Evolutionary conservation across 2,888 invertebrate species (phyloP), one percentile per base, ranked within the genome.

Genomic region (Drosophila rubida): DNA sequence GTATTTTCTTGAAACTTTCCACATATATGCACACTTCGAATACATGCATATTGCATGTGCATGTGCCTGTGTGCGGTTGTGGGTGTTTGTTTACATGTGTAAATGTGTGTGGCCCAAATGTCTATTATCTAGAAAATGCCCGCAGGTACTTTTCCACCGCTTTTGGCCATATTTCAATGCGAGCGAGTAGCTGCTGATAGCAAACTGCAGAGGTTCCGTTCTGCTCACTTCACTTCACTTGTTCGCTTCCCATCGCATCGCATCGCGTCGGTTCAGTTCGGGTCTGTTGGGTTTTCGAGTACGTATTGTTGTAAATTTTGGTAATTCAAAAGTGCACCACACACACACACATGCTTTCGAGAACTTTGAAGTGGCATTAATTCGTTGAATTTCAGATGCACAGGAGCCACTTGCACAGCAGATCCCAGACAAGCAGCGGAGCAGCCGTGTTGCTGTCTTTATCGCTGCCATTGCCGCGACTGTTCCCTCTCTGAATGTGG

Each of bases 91-190:
- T 41, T 46, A 42, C 48, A 48, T 48, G 57, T 44, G 62, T 55
- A 32, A 49, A 44, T 45, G 55, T 66, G 67, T 67, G 66, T 69
- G 69, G 58, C 60, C 58, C 49, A 66, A 82, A 87, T 88, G 81
- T 88, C 76, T 84, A 87, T 84, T 84, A 87, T 83, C 83, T 83
- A 72, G 80, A 80, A 87, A 84, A 84, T 88, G 85, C 71, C 84
- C 84, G 87, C 84, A 84, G 88, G 84, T 88, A 87, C 69, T 83
- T 82, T 86, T 71, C 69, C 74, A 66, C 59, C 69, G 74, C 61
- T 71, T 86, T 82, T 69, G 68, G 69, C 78, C 80, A 82, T 86
- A 87, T 82, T 86, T 82, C 86, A 82, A 86, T 87, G 78, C 63
- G 59, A 82, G 51, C 63, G 59, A 82, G 54, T 69, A 66, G 75